phyloP scores from a whole-genome alignment of 2,797 vertebrate species.

The Trachurus trachurus region DNA sequence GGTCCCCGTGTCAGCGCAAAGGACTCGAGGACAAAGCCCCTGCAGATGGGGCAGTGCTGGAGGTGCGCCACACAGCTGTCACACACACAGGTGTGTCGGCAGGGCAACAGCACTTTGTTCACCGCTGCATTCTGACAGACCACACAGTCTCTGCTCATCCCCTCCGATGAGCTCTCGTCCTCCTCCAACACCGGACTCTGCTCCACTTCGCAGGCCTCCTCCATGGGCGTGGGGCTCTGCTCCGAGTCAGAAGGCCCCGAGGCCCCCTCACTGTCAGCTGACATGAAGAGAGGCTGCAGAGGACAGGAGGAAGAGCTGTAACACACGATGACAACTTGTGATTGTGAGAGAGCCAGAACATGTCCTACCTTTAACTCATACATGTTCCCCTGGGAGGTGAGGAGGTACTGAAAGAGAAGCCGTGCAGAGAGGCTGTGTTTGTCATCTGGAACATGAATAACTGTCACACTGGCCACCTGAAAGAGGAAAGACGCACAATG shows the following conservation, averaged over 20 bases:
- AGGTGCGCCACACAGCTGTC: conserved; percentile 90
- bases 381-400: conserved; percentile 92
- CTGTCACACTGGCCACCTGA: conserved; percentile 91
- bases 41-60: conserved; percentile 96
- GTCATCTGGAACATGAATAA: conserved; percentile 94
- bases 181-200: background rate
- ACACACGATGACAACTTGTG: background rate
- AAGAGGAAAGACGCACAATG: background rate
- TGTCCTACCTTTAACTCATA: conserved; percentile 89
- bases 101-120: conserved; percentile 95
- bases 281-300: conserved; percentile 96
- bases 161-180: conserved; percentile 66
- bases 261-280: conserved; percentile 81
- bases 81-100: conserved; percentile 93
- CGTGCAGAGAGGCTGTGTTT: conserved; percentile 90
- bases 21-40: conserved; percentile 93
- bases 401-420: conserved; percentile 93
- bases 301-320: conserved; percentile 17
- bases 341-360: no score
- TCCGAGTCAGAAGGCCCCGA: conserved; percentile 22
- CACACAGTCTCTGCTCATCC: conserved; percentile 90
- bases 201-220: background rate
- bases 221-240: background rate
- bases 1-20: conserved; percentile 84
- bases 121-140: conserved; percentile 94